These are phyloP conservation scores for Erebia epiphron DNA, from an alignment of 2,888 invertebrate species.

Conservation along the genomic window DNA sequence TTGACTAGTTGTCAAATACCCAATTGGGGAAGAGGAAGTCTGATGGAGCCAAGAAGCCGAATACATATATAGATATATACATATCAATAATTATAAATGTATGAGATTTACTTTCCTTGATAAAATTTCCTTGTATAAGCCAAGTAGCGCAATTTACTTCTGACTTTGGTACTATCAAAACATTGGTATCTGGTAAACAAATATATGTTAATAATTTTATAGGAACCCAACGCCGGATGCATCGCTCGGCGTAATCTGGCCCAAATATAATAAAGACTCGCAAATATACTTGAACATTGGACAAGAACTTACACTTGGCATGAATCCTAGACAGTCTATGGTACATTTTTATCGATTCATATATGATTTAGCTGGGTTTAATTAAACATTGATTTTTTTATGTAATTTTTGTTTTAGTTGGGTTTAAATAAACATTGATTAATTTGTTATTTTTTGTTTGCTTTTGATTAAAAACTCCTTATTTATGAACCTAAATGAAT, in stretches of 20 bases:
- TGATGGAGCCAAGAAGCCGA: too few species aligned
- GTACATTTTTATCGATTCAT: constrained; percentile 57
- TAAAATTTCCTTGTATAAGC: too few species aligned
- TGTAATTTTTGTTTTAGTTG: constrained; percentile 19
- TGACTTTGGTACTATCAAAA: too few species aligned
- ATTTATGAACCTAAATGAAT: too few species aligned
- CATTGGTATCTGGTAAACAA: neutral
- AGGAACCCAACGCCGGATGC: constrained; percentile 64
- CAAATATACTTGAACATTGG: constrained; percentile 55
- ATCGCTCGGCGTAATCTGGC: constrained; percentile 56
- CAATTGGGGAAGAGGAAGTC: too few species aligned
- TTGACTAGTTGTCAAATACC: too few species aligned
- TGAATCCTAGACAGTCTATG: constrained; percentile 44
- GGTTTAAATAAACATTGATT: neutral
- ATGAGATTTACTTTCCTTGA: too few species aligned
- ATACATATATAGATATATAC: too few species aligned
- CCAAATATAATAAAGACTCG: constrained; percentile 49
- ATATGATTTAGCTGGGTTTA: constrained; percentile 36
- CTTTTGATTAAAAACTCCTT: neutral
- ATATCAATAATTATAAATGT: too few species aligned
- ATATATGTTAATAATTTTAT: constrained; percentile 39
- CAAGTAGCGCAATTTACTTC: too few species aligned
- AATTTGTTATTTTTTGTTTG: neutral
- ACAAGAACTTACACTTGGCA: constrained; percentile 49
- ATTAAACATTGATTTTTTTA: neutral